A percentile compares a stretch with the other conserved stretches of the same genome.
Conservation (phyloP, 2,888 invertebrate genomes). For the Philaethria dido region DNA sequence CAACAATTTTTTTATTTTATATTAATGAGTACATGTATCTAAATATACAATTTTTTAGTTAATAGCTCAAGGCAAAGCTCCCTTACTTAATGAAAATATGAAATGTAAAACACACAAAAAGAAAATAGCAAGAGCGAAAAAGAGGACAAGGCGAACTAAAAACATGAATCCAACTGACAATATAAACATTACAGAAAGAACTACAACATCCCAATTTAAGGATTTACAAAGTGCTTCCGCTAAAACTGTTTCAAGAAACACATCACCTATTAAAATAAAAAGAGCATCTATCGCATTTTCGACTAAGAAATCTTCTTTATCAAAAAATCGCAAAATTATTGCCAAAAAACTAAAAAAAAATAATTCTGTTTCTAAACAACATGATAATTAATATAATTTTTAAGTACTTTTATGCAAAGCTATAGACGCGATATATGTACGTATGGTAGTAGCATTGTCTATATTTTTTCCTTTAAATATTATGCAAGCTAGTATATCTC, state of each 20-base stretch:
- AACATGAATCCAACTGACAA: constrained; percentile 47
- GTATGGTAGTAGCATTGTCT: not conserved
- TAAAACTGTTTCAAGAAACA: constrained; percentile 44
- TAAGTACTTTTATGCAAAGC: not conserved
- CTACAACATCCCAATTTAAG: constrained; percentile 47
- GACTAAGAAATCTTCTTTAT: not conserved
- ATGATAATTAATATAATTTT: not conserved
- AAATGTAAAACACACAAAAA: constrained; percentile 36
- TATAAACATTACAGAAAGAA: constrained; percentile 37
- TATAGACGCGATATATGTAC: not conserved
- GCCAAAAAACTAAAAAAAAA: not conserved
- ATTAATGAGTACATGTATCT: not conserved
- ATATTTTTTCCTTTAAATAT: not conserved
- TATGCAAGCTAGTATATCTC: not conserved
- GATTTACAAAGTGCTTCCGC: constrained; percentile 20
- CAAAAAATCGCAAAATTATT: not conserved
- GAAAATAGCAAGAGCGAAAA: constrained; percentile 45
- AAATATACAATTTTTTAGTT: constrained; percentile 44
- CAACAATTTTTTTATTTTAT: not conserved
- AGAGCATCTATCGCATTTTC: constrained; percentile 30
- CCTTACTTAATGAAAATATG: constrained; percentile 23
- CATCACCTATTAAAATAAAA: constrained; percentile 47
- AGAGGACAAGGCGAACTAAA: constrained; percentile 51
- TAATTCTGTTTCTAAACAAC: not conserved
- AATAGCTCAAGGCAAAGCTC: constrained; percentile 45